Percentiles rank a stretch among this genome's conserved stretches.
Evolutionary conservation across 2,888 invertebrate species (phyloP).

Genomic region (Drosophila robusta): DNA sequence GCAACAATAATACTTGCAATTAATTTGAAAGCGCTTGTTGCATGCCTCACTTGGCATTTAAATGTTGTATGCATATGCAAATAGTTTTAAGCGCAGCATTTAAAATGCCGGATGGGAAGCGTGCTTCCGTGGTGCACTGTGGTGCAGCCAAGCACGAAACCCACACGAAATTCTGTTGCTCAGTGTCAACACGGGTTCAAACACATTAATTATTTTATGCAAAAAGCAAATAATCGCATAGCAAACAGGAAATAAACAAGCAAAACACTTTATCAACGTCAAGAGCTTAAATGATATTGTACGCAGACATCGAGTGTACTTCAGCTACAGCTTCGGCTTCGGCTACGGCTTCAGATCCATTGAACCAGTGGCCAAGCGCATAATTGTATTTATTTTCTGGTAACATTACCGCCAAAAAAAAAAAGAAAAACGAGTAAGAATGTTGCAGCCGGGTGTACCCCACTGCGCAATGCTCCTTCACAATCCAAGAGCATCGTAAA

Average conservation of each 20-base stretch:
- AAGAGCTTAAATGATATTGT: conserved; percentile 59
- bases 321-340: conserved; percentile 11
- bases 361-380: conserved; percentile 47
- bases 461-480: too few relatives aligned
- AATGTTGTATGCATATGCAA: conserved; percentile 16
- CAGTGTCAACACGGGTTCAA: conserved; percentile 29
- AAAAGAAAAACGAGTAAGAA: conserved; percentile 2
- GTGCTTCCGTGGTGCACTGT: conserved; percentile 39
- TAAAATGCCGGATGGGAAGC: conserved; percentile 34
- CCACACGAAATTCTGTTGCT: conserved; percentile 12
- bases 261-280: conserved; percentile 70
- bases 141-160: conserved; percentile 49
- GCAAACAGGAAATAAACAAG: conserved; percentile 57
- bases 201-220: conserved; percentile 55
- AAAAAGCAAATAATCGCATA: conserved; percentile 43
- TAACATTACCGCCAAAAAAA: conserved; percentile 20
- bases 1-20: conserved; percentile 20
- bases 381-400: conserved; percentile 53
- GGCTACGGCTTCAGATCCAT: conserved; percentile 27
- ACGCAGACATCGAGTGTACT: conserved; percentile 39
- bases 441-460: too few relatives aligned
- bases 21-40: conserved; percentile 10
- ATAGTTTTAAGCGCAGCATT: conserved; percentile 27
- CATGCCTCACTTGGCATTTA: conserved; percentile 21
- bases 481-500: too few relatives aligned